Evolutionary conservation across 2,797 vertebrate species (phyloP), one percentile per base, ranked within the genome.

Genomic region (Sebastes iracundus): DNA sequence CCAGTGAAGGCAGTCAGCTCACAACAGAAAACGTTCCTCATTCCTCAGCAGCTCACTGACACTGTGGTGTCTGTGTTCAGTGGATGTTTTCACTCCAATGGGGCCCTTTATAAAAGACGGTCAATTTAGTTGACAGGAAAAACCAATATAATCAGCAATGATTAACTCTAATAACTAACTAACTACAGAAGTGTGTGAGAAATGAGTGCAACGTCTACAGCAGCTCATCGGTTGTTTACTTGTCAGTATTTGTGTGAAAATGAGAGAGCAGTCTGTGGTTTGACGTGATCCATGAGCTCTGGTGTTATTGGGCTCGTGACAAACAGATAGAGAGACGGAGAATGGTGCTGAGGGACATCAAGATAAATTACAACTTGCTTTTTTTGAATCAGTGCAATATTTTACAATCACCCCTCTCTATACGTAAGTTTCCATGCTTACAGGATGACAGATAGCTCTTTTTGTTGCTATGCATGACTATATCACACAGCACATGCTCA

Each of bases 251-350:
- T 22, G 22, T 42, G 72, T 12, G 42, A 42, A 32, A 42, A 35
- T n/a, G 46, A 70, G 56, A 78, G 27, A 3, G 55, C 22, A 18
- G 68, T 14, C 63, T 35, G 53, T 49, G 60, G 49, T 79, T 65
- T 68, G 46, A 63, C 4, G 46, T 42, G 64, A 86, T 79, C 71
- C 55, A 77, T 82, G 35, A 52, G 61, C 65, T 65, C 62, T 53
- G 49, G 10, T 63, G 49, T 61, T 77, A 20, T 60, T 73, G 62
- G 32, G 63, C 69, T 66, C 72, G 58, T 53, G 62, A 68, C 49
- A 33, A 74, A 84, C 71, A 67, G 70, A 82, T 9, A 64, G 35
- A 80, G 63, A 68, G 67, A 22, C 7, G 56, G 55, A 71, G 61
- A 69, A 49, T 38, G 62, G 22, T 12, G 32, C 59, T 3, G 75